Percentiles rank a stretch among this genome's conserved stretches.
Conservation (phyloP, 2,113 vertebrate genomes). For the Isurus oxyrinchus region DNA sequence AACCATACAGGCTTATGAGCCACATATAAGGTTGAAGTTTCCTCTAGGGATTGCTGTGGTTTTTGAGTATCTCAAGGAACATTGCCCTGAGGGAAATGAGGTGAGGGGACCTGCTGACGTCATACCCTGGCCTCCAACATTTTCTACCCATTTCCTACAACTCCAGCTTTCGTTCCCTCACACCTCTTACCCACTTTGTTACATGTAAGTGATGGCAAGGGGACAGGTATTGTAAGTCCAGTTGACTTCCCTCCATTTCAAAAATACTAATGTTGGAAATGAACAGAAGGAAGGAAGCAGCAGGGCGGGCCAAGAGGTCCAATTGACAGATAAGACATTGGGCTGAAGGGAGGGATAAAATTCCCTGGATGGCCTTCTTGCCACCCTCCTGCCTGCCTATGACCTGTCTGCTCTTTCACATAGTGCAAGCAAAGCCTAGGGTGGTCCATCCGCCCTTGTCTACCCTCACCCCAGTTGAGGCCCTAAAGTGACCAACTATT, state of each 20-base stretch:
- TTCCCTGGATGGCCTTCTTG: too few species aligned
- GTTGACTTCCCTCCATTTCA: background rate
- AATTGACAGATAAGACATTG: too few species aligned
- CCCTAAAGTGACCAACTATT: too few species aligned
- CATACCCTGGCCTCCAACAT: background rate
- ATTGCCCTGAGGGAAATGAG: background rate
- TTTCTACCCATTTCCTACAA: background rate
- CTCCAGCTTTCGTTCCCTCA: too few species aligned
- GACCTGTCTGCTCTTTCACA: too few species aligned
- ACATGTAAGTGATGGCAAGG: background rate
- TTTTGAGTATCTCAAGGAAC: background rate
- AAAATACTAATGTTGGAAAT: background rate
- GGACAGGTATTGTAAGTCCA: background rate
- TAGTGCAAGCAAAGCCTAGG: too few species aligned
- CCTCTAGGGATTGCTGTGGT: background rate
- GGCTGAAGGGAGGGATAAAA: too few species aligned
- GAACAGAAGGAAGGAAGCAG: too few species aligned
- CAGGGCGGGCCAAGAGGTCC: too few species aligned
- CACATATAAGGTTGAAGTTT: background rate
- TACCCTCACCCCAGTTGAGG: too few species aligned
- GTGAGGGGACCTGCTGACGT: background rate
- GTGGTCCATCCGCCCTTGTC: too few species aligned
- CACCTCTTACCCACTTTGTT: background rate
- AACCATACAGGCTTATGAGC: background rate
- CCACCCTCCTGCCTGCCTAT: too few species aligned